Conservation (phyloP, 2,888 invertebrate genomes). For the Heterodera filipjevi region DNA sequence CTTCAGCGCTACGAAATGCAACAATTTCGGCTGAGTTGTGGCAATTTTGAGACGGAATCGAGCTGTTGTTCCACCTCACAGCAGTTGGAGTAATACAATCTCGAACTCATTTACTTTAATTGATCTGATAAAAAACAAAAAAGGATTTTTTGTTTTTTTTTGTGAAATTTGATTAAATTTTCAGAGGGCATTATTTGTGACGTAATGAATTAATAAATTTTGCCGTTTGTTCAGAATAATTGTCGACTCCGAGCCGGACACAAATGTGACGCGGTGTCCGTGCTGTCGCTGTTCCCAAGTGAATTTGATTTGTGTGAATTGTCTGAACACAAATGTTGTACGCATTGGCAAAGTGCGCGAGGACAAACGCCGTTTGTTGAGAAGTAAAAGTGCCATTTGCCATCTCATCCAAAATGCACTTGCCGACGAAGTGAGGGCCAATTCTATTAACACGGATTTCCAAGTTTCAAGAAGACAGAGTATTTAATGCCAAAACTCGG, state of each 20-base stretch:
- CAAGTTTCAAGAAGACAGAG: too few relatives aligned
- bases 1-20: constrained; percentile 26
- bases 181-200: too few relatives aligned
- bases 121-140: too few relatives aligned
- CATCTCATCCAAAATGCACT: constrained; percentile 13
- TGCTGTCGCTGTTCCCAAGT: constrained; percentile 21
- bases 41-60: constrained; percentile 1
- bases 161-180: too few relatives aligned
- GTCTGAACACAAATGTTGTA: constrained; percentile 21
- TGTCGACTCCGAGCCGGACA: not conserved
- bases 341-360: constrained; percentile 26
- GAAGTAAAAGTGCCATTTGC: constrained; percentile 16
- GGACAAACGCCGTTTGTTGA: constrained; percentile 7
- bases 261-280: constrained; percentile 18
- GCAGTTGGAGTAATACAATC: constrained; percentile 26
- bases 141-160: too few relatives aligned
- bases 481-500: too few relatives aligned
- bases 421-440: constrained; percentile 13
- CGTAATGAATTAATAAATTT: not conserved
- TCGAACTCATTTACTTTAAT: too few relatives aligned
- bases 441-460: too few relatives aligned
- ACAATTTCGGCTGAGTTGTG: not conserved
- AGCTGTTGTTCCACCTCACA: constrained; percentile 19
- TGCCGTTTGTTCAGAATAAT: constrained; percentile 8
- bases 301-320: constrained; percentile 24